Base-by-base conservation (phyloP, 2,888 invertebrate genomes). In the Carabus problematicus region DNA sequence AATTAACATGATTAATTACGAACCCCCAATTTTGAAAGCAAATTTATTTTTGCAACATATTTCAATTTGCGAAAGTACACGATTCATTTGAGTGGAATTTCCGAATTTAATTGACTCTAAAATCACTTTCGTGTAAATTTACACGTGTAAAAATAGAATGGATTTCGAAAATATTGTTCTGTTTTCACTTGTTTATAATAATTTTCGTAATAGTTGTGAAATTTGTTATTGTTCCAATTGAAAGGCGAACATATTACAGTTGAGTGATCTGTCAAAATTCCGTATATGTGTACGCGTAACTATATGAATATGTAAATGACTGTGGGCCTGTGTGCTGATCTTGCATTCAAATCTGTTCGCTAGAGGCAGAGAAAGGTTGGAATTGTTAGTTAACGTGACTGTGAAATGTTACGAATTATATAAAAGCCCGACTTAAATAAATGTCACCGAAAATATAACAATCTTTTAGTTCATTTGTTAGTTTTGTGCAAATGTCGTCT, bases 321-420 rank as follows among this genome's bases (percentile, higher is more conserved):
- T 14, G 39, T 9, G n/a, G 47, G 45, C 47, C 45, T 58, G 66
- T 66, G 56, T 58, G n/a, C 49, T 45, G 49, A 39, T 45, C 63
- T 40, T 12, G 11, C 9, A 18, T 63, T 54, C 42, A 19, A 41
- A 54, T 63, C 63, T 63, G 6, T 58, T 66, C 19, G 66, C 66
- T 49, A 12, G 16, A 45, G 66, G 66, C 66, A 66, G 66, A 40
- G 66, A 66, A 66, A 66, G 66, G 58, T 58, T 47, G 45, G 1
- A 11, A 7, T 49, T 16, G 49, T 49, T 29, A 29, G 29, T 29
- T 29, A 29, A 29, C 6, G 45, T 12, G 14, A 8, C n/a, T 29
- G 12, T 19, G 8, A 55, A 55, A 55, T 55, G 39, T 55, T 55
- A 39, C 16, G 55, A 55, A 55, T 55, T 55, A 55, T 11, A 9